Percentiles rank a stretch among this genome's conserved stretches.
phyloP scores from a whole-genome alignment of 1,140 invertebrate species.

The Lordiphosa stackelbergi region DNA sequence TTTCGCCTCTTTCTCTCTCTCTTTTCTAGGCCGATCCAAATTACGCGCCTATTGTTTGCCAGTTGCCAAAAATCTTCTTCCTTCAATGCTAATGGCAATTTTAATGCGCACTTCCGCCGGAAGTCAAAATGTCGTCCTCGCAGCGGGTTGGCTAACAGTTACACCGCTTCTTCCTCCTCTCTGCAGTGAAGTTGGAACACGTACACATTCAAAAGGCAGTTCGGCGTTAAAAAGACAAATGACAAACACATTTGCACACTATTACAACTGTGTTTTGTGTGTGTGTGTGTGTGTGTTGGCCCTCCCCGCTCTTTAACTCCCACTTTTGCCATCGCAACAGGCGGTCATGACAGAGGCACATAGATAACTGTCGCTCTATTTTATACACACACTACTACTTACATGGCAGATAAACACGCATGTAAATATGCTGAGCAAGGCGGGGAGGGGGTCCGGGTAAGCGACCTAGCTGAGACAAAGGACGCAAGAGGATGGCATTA shows the following conservation, averaged over 20 bases:
- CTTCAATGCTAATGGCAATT: constrained; percentile 49
- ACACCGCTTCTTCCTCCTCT: neutral
- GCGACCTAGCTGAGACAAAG: constrained; percentile 34
- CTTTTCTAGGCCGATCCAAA: constrained; percentile 20
- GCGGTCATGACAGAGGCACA: constrained; percentile 45
- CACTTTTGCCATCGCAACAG: constrained; percentile 37
- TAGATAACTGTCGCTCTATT: constrained; percentile 60
- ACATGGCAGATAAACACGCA: constrained; percentile 61
- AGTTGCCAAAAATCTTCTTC: constrained; percentile 33
- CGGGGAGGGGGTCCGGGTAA: neutral
- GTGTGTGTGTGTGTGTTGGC: neutral
- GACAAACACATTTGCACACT: constrained; percentile 62
- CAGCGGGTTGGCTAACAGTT: constrained; percentile 36
- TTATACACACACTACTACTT: constrained; percentile 39
- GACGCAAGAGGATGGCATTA: constrained; percentile 46
- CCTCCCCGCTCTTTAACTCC: neutral
- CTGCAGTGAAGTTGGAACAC: constrained; percentile 17
- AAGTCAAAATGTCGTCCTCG: constrained; percentile 38
- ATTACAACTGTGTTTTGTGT: constrained; percentile 37
- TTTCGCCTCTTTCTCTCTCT: neutral
- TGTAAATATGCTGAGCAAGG: constrained; percentile 41
- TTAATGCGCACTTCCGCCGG: constrained; percentile 57
- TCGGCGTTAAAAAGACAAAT: constrained; percentile 60
- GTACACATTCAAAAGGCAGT: constrained; percentile 40
- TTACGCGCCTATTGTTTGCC: constrained; percentile 46